Evolutionary conservation across 2,797 vertebrate species (phyloP).

Genomic region (Falco cherrug): DNA sequence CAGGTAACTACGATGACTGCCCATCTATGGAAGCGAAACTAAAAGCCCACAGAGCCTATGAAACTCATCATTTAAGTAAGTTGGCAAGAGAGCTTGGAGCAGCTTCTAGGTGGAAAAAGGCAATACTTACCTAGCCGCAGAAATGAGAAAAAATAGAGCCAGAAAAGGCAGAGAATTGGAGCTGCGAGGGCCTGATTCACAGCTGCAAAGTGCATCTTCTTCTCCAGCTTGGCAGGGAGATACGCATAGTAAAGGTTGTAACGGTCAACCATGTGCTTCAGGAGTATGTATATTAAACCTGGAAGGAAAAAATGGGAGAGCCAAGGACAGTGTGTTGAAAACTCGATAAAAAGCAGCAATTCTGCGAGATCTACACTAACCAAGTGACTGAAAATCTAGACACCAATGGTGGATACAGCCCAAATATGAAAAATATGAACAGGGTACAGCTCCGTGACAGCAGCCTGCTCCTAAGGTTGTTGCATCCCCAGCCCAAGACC

Average conservation of each 20-base stretch:
- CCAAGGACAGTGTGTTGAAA: not conserved
- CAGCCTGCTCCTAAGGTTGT: not conserved
- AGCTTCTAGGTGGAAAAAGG: not conserved
- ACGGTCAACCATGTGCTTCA: conserved; percentile 95
- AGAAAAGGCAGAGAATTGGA: conserved; percentile 95
- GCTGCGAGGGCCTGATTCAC: conserved; percentile 93
- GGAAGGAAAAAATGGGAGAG: not conserved
- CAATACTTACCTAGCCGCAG: conserved; percentile 84
- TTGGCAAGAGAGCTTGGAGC: not conserved
- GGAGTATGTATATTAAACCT: conserved; percentile 93
- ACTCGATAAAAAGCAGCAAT: not conserved
- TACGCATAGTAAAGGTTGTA: conserved; percentile 94
- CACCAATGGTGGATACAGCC: not conserved
- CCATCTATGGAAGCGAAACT: not conserved
- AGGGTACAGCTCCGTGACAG: not conserved
- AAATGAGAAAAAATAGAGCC: conserved; percentile 95
- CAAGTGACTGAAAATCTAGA: not conserved
- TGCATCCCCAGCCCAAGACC: not conserved
- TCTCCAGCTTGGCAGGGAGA: conserved; percentile 89
- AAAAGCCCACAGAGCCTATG: not conserved
- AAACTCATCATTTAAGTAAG: not conserved
- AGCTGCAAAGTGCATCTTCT: conserved; percentile 88
- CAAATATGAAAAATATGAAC: rapidly evolving
- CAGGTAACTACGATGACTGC: not conserved
- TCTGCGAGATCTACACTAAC: not conserved